These are phyloP conservation scores for Abrostola tripartita DNA, from an alignment of 2,888 invertebrate species.

Conservation along the genomic window DNA sequence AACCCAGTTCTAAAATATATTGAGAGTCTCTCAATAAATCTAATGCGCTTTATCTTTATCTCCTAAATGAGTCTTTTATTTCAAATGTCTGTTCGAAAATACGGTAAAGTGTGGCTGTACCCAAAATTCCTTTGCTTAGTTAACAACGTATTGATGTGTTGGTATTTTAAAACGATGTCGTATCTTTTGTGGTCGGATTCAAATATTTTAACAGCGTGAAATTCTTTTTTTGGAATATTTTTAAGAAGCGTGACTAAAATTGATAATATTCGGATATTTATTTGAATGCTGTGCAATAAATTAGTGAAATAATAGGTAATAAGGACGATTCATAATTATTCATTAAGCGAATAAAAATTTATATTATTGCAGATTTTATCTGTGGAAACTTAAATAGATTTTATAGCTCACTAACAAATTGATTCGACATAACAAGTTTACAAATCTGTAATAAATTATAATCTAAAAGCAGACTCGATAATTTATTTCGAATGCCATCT, in stretches of 20 bases:
- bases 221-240: not conserved
- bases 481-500: slow-evolving; percentile 19
- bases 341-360: not conserved
- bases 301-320: no score
- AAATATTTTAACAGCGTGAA: slow-evolving; percentile 34
- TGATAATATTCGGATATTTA: not conserved
- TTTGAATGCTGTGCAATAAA: not conserved
- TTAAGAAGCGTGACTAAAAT: not conserved
- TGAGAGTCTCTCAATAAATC: slow-evolving; percentile 66
- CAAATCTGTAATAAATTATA: slow-evolving; percentile 14
- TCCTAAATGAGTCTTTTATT: slow-evolving; percentile 68
- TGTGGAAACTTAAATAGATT: slow-evolving; percentile 8
- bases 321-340: not conserved
- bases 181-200: slow-evolving; percentile 21
- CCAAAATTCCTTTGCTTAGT: slow-evolving; percentile 59
- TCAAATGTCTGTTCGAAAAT: slow-evolving; percentile 56
- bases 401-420: slow-evolving; percentile 17
- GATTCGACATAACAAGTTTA: slow-evolving; percentile 10
- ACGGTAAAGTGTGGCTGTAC: slow-evolving; percentile 42
- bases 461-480: slow-evolving; percentile 20
- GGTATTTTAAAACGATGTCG: slow-evolving; percentile 59
- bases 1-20: slow-evolving; percentile 62
- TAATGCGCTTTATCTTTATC: slow-evolving; percentile 63
- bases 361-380: not conserved
- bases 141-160: slow-evolving; percentile 57